These are phyloP conservation scores for Alloplasta piceator DNA, from an alignment of 2,888 invertebrate genomes.

Conservation along the genomic window DNA sequence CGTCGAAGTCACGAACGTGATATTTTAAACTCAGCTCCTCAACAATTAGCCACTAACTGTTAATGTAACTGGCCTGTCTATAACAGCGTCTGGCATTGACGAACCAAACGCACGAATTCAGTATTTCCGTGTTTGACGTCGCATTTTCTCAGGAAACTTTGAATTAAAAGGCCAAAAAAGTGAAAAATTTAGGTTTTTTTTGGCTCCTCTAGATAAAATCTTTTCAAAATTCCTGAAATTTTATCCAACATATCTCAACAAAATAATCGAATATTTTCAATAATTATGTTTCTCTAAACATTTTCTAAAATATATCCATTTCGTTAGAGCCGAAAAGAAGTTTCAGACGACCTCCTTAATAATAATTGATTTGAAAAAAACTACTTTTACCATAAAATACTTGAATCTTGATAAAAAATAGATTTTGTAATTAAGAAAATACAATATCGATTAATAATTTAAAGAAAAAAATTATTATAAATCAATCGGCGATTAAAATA, in stretches of 20 bases:
- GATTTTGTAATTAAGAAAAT: too few species aligned
- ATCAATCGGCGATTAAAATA: too few species aligned
- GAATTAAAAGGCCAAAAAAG: too few species aligned
- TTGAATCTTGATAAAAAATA: too few species aligned
- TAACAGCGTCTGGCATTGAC: constrained; percentile 20
- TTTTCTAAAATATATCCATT: too few species aligned
- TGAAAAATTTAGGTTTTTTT: not conserved
- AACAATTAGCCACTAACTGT: constrained; percentile 64
- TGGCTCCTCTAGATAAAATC: not conserved
- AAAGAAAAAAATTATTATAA: too few species aligned
- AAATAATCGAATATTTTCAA: too few species aligned
- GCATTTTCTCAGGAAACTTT: not conserved
- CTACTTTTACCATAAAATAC: not conserved
- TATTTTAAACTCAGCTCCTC: constrained; percentile 62
- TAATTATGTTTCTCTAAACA: too few species aligned
- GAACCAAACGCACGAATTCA: not conserved
- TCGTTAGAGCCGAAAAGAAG: too few species aligned
- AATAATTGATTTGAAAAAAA: not conserved
- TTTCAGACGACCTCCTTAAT: too few species aligned
- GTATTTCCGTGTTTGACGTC: constrained; percentile 27
- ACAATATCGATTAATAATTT: too few species aligned
- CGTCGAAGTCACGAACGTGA: not conserved
- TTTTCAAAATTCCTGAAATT: not conserved
- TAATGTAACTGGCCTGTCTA: constrained; percentile 28
- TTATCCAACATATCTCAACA: too few species aligned